phyloP scores from a whole-genome alignment of 2,797 vertebrate species.

The Rhinoraja longicauda region DNA sequence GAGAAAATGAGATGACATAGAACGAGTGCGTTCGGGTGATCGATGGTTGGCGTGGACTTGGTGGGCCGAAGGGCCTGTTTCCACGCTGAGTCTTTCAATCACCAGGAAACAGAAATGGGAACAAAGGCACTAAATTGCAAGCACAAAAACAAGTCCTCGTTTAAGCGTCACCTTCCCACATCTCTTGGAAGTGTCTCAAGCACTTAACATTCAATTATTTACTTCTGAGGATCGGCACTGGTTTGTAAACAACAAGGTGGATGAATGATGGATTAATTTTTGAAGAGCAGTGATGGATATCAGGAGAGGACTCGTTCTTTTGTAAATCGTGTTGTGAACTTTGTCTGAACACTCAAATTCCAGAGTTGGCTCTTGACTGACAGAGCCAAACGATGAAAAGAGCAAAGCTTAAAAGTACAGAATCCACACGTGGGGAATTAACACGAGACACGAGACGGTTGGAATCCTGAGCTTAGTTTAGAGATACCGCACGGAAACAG shows the following conservation, averaged over 20 bases:
- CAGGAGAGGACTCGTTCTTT: background rate
- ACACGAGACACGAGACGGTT: too few species aligned
- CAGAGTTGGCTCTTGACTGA: background rate
- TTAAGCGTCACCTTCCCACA: background rate
- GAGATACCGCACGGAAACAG: too few species aligned
- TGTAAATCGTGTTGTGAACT: background rate
- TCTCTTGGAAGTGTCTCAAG: background rate
- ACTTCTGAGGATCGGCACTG: background rate
- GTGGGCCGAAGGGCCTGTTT: too few species aligned
- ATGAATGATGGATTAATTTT: background rate
- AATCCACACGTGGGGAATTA: background rate
- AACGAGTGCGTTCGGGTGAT: too few species aligned
- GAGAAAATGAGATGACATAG: too few species aligned
- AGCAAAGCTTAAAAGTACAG: background rate
- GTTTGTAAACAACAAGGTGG: background rate
- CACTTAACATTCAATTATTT: background rate
- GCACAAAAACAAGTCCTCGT: background rate
- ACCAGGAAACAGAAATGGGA: background rate
- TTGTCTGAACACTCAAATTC: background rate
- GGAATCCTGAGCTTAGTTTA: too few species aligned
- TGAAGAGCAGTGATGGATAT: background rate
- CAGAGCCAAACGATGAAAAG: background rate
- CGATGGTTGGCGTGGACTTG: too few species aligned
- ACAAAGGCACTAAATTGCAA: background rate
- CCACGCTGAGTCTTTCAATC: too few species aligned